Percentiles rank a stretch among this genome's conserved stretches.
Evolutionary conservation across 1,140 invertebrate species (phyloP).

Genomic region (Neotoxoptera formosana): DNA sequence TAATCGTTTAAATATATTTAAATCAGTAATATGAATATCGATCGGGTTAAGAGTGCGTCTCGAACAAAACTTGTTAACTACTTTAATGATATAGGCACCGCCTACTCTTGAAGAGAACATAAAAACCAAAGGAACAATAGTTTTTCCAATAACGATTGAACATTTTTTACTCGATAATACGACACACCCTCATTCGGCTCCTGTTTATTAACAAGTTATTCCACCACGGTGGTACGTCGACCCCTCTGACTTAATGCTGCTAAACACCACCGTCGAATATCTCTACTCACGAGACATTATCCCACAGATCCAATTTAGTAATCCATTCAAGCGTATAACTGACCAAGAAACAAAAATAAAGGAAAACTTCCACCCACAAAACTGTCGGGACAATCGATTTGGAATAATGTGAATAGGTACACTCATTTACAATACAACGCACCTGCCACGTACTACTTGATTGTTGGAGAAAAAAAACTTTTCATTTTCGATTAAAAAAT

Average conservation of each 20-base stretch:
- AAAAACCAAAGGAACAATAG: not conserved
- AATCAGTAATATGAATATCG: not conserved
- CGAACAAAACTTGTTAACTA: not conserved
- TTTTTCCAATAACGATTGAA: not conserved
- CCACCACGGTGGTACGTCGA: not conserved
- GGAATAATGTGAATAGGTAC: not conserved
- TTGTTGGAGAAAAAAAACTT: not conserved
- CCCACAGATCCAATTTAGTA: conserved; percentile 23
- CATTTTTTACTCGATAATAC: not conserved
- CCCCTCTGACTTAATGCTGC: not conserved
- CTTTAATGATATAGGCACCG: not conserved
- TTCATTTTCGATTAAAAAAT: conserved; percentile 34
- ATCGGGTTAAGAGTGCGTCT: not conserved
- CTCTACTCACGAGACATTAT: conserved; percentile 26
- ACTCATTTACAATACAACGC: not conserved
- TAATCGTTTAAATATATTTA: not conserved
- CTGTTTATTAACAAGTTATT: conserved; percentile 18
- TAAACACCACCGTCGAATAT: not conserved
- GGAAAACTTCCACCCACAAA: not conserved
- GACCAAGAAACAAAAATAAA: not conserved
- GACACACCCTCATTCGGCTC: not conserved
- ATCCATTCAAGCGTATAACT: conserved; percentile 7
- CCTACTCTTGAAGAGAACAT: not conserved
- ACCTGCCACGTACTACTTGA: not conserved
- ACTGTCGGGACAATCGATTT: not conserved